These are phyloP conservation scores for Trichonephila clavata DNA, from an alignment of 1,140 invertebrate genomes.

Conservation along the genomic window DNA sequence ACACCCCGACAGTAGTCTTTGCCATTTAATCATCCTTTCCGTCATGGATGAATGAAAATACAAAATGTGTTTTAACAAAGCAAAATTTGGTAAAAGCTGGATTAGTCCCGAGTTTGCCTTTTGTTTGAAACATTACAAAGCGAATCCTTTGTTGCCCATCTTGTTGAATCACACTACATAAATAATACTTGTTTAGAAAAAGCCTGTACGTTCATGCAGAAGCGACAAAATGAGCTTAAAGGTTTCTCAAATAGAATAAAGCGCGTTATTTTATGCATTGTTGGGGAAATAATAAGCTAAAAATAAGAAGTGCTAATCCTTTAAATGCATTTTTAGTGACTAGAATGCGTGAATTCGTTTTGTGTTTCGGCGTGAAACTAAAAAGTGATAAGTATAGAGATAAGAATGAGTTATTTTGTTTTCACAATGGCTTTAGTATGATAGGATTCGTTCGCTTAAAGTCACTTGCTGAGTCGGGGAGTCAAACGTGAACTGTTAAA, in stretches of 20 bases:
- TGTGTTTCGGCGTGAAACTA: neutral
- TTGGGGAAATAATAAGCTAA: conserved; percentile 36
- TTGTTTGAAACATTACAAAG: neutral
- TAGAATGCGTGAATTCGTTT: neutral
- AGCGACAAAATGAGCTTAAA: conserved; percentile 14
- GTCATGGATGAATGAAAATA: neutral
- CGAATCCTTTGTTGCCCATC: conserved; percentile 19
- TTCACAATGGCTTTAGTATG: conserved; percentile 6
- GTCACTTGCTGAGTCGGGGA: neutral
- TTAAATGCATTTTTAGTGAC: conserved; percentile 46
- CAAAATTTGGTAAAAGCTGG: conserved; percentile 6
- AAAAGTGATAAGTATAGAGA: conserved; percentile 22
- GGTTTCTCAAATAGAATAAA: neutral
- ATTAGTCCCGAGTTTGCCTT: conserved; percentile 24
- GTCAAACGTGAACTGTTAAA: conserved; percentile 4
- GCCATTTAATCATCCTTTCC: neutral
- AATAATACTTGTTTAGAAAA: conserved; percentile 25
- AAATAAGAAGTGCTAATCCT: conserved; percentile 44
- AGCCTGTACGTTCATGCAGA: neutral
- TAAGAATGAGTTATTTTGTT: conserved; percentile 21
- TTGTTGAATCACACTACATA: conserved; percentile 47
- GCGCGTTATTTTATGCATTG: conserved; percentile 43
- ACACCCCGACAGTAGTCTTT: neutral
- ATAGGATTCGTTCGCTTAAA: neutral
- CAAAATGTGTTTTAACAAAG: conserved; percentile 21